Conservation (phyloP, 2,888 invertebrate genomes). For the Trissoscelio sp. region DNA sequence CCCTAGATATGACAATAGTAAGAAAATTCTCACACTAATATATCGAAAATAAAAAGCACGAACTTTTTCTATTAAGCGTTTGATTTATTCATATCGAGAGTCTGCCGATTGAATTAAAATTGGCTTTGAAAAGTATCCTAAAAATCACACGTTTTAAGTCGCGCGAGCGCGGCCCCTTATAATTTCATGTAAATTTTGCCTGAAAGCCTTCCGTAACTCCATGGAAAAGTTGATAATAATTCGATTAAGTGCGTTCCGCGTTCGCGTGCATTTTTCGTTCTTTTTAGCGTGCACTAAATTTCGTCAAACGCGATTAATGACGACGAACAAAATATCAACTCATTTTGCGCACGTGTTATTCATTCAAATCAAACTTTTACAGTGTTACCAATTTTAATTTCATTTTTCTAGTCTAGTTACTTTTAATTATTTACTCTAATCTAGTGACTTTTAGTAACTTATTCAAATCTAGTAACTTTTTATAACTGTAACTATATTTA, state of each 20-base stretch:
- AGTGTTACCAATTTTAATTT: not conserved
- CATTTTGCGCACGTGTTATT: slow-evolving; percentile 7
- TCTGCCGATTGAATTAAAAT: slow-evolving; percentile 54
- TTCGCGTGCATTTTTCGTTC: slow-evolving; percentile 33
- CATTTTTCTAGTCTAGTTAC: too few species aligned
- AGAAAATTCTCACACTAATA: too few species aligned
- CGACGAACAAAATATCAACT: slow-evolving; percentile 22
- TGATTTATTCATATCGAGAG: slow-evolving; percentile 61
- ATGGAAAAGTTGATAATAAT: slow-evolving; percentile 61
- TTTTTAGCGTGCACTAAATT: slow-evolving; percentile 31
- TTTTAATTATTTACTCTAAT: too few species aligned
- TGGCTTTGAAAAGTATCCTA: slow-evolving; percentile 50
- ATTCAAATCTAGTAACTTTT: too few species aligned
- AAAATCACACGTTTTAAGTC: slow-evolving; percentile 58
- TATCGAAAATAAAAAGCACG: too few species aligned
- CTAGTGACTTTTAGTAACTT: too few species aligned
- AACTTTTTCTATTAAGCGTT: slow-evolving; percentile 46
- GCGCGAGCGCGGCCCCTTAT: slow-evolving; percentile 47
- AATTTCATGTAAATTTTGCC: slow-evolving; percentile 63
- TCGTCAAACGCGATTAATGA: slow-evolving; percentile 28
- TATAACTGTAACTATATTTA: too few species aligned
- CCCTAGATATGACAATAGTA: too few species aligned
- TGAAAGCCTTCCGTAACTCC: slow-evolving; percentile 57
- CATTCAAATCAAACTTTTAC: not conserved
- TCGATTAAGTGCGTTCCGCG: slow-evolving; percentile 50